Conservation (phyloP, 2,888 invertebrate species). For the Pilophorus perplexus region DNA sequence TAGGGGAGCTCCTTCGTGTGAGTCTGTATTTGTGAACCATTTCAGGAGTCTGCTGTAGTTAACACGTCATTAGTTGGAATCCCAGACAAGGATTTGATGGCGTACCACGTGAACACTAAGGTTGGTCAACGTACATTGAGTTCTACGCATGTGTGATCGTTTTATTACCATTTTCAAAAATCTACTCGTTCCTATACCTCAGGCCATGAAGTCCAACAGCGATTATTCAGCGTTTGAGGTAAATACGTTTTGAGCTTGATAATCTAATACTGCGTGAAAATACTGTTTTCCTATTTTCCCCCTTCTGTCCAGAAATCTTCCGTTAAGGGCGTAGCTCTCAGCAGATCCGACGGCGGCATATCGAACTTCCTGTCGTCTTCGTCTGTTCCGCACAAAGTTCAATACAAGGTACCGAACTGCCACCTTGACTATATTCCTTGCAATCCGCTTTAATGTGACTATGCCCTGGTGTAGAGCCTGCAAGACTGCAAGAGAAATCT, state of each 20-base stretch:
- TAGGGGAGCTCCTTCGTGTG: not conserved
- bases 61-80: not conserved
- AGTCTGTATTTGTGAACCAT: no score
- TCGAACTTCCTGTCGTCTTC: not conserved
- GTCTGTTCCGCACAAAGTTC: not conserved
- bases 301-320: not conserved
- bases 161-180: no score
- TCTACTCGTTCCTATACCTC: not conserved
- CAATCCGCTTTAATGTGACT: no score
- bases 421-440: no score
- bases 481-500: conserved; percentile 31
- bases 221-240: conserved; percentile 14
- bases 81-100: not conserved
- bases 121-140: not conserved
- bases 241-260: not conserved
- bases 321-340: not conserved
- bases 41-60: not conserved
- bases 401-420: conserved; percentile 1
- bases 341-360: conserved; percentile 9
- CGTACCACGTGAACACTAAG: conserved; percentile 5
- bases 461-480: not conserved
- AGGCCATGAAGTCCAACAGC: conserved; percentile 2
- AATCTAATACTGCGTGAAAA: no score
- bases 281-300: no score
- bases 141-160: no score